Conservation (phyloP, 2,113 vertebrate genomes). For the Zosterops pallidus region DNA sequence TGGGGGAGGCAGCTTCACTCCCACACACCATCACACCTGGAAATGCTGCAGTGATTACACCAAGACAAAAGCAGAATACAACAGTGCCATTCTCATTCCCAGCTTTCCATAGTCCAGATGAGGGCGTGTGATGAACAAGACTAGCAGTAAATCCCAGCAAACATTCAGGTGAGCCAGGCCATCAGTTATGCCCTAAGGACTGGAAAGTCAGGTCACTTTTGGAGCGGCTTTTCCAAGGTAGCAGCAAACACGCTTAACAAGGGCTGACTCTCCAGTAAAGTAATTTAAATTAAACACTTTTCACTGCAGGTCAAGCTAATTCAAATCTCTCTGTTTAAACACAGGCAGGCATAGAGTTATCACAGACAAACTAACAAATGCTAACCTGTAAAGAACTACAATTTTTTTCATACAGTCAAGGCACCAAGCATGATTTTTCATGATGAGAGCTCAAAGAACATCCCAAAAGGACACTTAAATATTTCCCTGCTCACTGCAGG, state of each 20-base stretch:
- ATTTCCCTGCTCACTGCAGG: background rate
- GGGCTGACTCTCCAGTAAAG: background rate
- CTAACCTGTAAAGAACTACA: background rate
- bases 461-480: background rate
- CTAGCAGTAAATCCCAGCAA: background rate
- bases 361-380: background rate
- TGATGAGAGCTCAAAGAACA: background rate
- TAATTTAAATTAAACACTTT: background rate
- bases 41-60: background rate
- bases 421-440: background rate
- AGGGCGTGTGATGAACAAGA: background rate
- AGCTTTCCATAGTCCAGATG: background rate
- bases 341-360: background rate
- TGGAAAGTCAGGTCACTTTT: background rate
- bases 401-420: background rate
- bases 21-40: background rate
- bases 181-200: background rate
- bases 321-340: background rate
- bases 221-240: background rate
- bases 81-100: background rate
- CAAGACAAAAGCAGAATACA: background rate
- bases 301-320: background rate
- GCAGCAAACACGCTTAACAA: background rate
- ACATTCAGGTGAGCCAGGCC: accelerated
- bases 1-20: background rate